Evolutionary conservation across 2,797 vertebrate genomes (phyloP), one percentile per base, ranked within the genome.

Genomic region (Bryconaethiops microstoma): DNA sequence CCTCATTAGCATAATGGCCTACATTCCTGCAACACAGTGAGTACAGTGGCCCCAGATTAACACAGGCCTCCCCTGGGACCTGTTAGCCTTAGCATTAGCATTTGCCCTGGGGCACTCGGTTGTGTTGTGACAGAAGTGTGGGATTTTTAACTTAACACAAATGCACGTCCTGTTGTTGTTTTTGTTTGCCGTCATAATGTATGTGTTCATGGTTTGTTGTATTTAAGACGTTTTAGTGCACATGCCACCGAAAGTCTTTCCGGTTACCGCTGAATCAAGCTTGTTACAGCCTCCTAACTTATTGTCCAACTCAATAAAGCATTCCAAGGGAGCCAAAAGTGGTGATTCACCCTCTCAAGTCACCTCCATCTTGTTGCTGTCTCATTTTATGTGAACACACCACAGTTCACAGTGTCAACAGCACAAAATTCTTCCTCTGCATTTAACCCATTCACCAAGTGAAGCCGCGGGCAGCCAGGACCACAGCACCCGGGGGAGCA

Each of bases 1-100:
- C 50, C 69, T 78, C 82, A 78, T 81, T 74, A 76, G 48, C 75
- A 83, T 75, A 82, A 77, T 63, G 70, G 68, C 74, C 69, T 70
- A 70, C 69, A 84, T 84, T 80, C 70, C 74, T 16, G 39, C 21
- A 39, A 63, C 52, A 12, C 48, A 80, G 78, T 16, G 17, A 48
- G 42, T 39, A 57, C 75, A 14, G 68, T 82, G 64, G 69, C 76
- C 74, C 78, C 55, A 76, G 77, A 59, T 79, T 72, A 85, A 67
- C 17, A 63, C 69, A 57, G 78, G 77, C 23, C 39, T 85, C 86
- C 84, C 79, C 23, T 42, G 14, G 79, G 84, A 76, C 80, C 74
- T 21, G 19, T 42, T 45, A 74, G 69, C 82, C 65, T 64, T 74
- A 81, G 74, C 70, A 76, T 84, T 77, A 73, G 77, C 77, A 75